Base-by-base conservation (phyloP, 2,797 vertebrate genomes). In the Margarornis squamiger region DNA sequence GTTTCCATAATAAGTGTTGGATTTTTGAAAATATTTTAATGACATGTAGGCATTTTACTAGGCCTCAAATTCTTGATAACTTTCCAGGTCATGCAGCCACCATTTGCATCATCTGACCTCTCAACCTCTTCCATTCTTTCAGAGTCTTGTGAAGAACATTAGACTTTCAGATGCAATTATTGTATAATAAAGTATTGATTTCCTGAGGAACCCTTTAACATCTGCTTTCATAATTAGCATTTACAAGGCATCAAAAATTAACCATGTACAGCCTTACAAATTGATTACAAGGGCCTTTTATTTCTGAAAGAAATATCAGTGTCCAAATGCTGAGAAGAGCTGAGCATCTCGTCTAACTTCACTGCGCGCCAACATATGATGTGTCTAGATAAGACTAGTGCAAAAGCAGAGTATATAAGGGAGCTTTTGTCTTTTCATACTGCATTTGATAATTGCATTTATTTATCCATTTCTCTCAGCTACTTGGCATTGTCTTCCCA, bases 101-200 rank as follows among this genome's bases (percentile, higher is more conserved):
- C 96, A 88, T 97, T 96, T 97, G 95, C 91, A 95, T 97, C 94
- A 71, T 93, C 83, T 97, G 95, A 97, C 95, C 97, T 94, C 90
- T 49, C 94, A 96, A 93, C 97, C 96, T 94, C 92, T 96, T 96
- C 96, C 94, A 78, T 97, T 97, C 94, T 97, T 94, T 82, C 21
- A 27, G 86, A 87, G 94, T 90, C 93, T 97, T 92, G 85, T 87
- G 90, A 95, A 97, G 97, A 98, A 67, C 97, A 97, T 98, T 97
- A 97, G 97, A 97, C 89, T 95, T 97, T 91, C 96, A 97, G 97
- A 97, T 96, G 95, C 95, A 98, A 98, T 98, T 98, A 98, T 98
- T 98, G 96, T 97, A 97, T 97, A 98, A 98, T 98, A 98, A 98
- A 97, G 95, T 97, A 98, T 98, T 97, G 98, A 98, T 98, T 98